Percentiles rank a stretch among this genome's conserved stretches.
phyloP scores from a whole-genome alignment of 1,140 invertebrate genomes.

The Caenorhabditis briggsae region DNA sequence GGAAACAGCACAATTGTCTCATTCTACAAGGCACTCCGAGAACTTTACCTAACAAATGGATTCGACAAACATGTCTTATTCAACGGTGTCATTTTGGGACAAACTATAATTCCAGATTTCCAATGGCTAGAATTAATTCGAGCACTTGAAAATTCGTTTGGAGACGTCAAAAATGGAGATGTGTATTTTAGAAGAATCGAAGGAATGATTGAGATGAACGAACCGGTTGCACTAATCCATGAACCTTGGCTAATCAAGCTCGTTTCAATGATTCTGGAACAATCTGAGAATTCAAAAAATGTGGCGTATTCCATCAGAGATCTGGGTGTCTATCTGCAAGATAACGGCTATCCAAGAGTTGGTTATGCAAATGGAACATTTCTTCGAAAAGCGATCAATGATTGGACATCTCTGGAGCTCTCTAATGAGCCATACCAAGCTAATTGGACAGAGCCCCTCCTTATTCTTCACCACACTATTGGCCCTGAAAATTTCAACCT shows the following conservation, averaged over 20 bases:
- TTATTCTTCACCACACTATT: constrained; percentile 13
- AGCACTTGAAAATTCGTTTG: background rate
- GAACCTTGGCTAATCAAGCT: background rate
- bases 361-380: background rate
- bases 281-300: background rate
- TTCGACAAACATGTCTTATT: background rate
- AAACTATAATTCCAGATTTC: background rate
- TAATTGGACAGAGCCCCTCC: background rate
- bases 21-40: background rate
- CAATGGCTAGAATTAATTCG: background rate
- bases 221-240: background rate
- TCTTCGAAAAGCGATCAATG: background rate
- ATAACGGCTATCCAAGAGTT: background rate
- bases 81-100: background rate
- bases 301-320: constrained; percentile 3
- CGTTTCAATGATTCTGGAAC: background rate
- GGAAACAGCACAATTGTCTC: no score
- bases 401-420: background rate
- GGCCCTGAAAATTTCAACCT: constrained; percentile 25
- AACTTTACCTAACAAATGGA: background rate
- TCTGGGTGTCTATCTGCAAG: background rate
- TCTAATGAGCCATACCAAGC: background rate
- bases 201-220: background rate
- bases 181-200: background rate
- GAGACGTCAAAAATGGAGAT: background rate